phyloP scores from a whole-genome alignment of 2,888 invertebrate genomes.

The Amblyteles armatorius region DNA sequence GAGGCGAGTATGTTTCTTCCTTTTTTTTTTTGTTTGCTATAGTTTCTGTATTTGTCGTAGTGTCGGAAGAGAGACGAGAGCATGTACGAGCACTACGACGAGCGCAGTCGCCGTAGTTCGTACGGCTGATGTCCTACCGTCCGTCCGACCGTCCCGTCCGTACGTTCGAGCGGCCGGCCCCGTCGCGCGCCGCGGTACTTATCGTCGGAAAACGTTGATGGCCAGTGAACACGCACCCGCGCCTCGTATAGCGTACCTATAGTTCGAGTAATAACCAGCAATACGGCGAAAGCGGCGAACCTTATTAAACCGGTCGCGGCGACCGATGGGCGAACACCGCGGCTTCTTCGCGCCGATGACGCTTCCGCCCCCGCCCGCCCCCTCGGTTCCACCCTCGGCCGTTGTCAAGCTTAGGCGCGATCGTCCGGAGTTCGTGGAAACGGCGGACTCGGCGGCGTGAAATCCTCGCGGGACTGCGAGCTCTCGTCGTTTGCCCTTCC shows the following conservation, averaged over 20 bases:
- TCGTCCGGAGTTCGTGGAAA: background rate
- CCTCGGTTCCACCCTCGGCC: too few relatives aligned
- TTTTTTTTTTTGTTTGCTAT: background rate
- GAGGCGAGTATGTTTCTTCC: conserved; percentile 9
- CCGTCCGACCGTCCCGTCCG: conserved; percentile 34
- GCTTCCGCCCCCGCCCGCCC: background rate
- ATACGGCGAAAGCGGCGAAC: background rate
- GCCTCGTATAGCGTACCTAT: conserved; percentile 13
- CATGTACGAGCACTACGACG: background rate
- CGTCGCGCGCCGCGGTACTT: conserved; percentile 63
- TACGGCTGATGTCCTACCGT: conserved; percentile 54
- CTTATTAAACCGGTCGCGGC: conserved; percentile 5
- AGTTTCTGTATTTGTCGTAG: conserved; percentile 5
- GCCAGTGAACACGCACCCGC: conserved; percentile 69
- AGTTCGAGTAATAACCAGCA: background rate
- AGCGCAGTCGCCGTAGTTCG: conserved; percentile 28
- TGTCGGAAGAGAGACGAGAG: background rate
- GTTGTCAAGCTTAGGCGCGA: too few relatives aligned
- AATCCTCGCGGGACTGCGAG: too few relatives aligned
- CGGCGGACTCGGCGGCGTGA: too few relatives aligned
- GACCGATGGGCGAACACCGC: background rate
- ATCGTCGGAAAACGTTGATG: conserved; percentile 70
- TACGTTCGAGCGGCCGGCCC: conserved; percentile 46
- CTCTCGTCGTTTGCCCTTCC: background rate
- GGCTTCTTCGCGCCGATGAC: conserved; percentile 18